A percentile compares a stretch with the other conserved stretches of the same genome.
Conservation (phyloP, 1,140 invertebrate species). For the Nasonia giraulti region DNA sequence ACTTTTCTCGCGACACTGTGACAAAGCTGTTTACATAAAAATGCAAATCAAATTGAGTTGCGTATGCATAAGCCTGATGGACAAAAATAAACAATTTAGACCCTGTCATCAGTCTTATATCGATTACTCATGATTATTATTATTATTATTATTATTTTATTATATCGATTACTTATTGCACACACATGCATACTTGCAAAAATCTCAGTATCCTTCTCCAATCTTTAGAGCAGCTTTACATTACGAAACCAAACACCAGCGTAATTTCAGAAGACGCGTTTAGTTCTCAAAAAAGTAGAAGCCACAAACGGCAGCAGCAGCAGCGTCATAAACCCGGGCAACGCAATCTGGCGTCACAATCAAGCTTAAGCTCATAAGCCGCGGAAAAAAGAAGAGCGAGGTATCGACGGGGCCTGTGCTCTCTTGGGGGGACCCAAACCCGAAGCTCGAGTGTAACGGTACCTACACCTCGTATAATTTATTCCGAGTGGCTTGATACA, state of each 20-base stretch:
- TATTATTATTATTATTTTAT: no score
- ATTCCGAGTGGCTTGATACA: conserved; percentile 34
- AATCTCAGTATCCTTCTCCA: neutral
- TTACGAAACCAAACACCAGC: neutral
- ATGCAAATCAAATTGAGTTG: no score
- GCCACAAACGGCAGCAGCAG: neutral
- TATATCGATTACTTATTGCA: neutral
- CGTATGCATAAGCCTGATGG: neutral
- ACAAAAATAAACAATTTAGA: neutral
- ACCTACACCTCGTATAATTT: conserved; percentile 44
- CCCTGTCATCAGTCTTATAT: no score
- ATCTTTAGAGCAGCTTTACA: neutral
- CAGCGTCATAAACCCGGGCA: neutral
- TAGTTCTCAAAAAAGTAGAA: neutral
- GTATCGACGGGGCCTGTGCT: neutral
- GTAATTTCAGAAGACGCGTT: neutral
- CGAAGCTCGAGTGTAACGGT: conserved; percentile 35
- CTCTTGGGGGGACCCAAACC: conserved; percentile 22
- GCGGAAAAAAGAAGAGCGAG: neutral
- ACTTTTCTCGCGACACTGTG: no score
- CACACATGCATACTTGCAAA: neutral
- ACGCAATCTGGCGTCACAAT: conserved; percentile 7
- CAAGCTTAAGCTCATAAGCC: conserved; percentile 4
- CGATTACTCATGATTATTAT: neutral
- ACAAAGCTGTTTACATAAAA: no score